These are phyloP conservation scores for Delia radicum DNA, from an alignment of 1,140 invertebrate species.

Conservation along the genomic window DNA sequence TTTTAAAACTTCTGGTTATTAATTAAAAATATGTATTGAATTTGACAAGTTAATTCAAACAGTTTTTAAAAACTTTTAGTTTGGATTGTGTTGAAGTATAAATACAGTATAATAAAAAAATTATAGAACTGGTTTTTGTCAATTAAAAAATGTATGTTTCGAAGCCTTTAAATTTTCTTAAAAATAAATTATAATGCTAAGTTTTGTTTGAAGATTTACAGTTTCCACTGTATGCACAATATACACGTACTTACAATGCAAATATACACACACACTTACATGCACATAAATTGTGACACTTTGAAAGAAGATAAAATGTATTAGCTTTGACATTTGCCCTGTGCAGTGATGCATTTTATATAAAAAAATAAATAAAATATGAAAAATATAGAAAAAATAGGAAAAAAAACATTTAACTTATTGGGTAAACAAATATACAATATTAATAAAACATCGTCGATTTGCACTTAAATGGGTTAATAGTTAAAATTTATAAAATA, in stretches of 20 bases:
- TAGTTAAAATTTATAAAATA: background rate
- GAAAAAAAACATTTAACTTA: too few relatives aligned
- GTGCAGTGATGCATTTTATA: conserved; percentile 2
- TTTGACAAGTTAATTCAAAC: too few relatives aligned
- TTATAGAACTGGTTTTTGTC: too few relatives aligned
- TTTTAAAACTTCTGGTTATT: too few relatives aligned
- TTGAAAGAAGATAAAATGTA: conserved; percentile 6
- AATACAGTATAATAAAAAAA: too few relatives aligned
- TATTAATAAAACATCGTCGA: background rate
- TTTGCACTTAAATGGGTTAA: background rate
- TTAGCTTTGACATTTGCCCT: background rate
- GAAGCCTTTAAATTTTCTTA: too few relatives aligned
- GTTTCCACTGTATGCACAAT: background rate
- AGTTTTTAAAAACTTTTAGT: too few relatives aligned
- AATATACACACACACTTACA: background rate
- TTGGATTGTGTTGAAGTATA: too few relatives aligned
- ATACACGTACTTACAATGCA: background rate
- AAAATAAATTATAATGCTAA: too few relatives aligned
- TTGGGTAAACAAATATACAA: background rate
- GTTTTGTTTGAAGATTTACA: too few relatives aligned
- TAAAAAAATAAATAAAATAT: background rate
- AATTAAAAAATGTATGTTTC: too few relatives aligned
- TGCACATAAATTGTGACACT: background rate
- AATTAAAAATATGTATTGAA: too few relatives aligned
- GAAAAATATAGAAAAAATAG: background rate